phyloP scores from a whole-genome alignment of 2,113 vertebrate species.

The Salminus brasiliensis region DNA sequence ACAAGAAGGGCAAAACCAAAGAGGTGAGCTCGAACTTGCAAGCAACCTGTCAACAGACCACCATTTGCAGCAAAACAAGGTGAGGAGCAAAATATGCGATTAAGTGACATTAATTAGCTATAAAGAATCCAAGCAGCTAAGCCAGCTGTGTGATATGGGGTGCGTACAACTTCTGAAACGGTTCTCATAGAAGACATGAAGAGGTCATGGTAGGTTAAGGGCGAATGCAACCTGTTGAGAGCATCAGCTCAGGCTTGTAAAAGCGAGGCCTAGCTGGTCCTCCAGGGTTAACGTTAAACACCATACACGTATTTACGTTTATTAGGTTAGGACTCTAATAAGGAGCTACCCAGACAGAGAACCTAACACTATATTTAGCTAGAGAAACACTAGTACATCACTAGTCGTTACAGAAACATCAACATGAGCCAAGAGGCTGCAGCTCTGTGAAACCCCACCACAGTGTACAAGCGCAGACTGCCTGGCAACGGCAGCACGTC shows the following conservation, averaged over 20 bases:
- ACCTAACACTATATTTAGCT: neutral
- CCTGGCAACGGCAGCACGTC: too few relatives aligned
- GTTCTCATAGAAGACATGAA: too few relatives aligned
- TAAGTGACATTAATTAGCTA: too few relatives aligned
- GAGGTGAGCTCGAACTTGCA: neutral
- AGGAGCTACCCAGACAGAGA: neutral
- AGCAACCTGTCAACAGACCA: neutral
- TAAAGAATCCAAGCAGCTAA: too few relatives aligned
- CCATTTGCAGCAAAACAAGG: neutral
- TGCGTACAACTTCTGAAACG: too few relatives aligned
- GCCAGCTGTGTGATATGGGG: too few relatives aligned
- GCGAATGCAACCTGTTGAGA: too few relatives aligned
- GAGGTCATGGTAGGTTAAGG: too few relatives aligned
- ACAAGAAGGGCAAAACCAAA: conserved; percentile 14
- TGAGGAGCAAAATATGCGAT: neutral
- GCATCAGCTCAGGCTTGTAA: neutral
- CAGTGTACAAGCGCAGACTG: too few relatives aligned
- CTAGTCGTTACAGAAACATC: neutral
- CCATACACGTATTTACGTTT: too few relatives aligned
- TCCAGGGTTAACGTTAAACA: neutral
- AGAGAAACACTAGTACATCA: neutral
- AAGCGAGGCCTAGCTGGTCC: neutral
- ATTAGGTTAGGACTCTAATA: neutral
- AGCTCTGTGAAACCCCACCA: neutral
- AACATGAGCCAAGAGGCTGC: neutral